Evolutionary conservation across 2,888 invertebrate species (phyloP).

Genomic region (Polyommatus iphigenia): DNA sequence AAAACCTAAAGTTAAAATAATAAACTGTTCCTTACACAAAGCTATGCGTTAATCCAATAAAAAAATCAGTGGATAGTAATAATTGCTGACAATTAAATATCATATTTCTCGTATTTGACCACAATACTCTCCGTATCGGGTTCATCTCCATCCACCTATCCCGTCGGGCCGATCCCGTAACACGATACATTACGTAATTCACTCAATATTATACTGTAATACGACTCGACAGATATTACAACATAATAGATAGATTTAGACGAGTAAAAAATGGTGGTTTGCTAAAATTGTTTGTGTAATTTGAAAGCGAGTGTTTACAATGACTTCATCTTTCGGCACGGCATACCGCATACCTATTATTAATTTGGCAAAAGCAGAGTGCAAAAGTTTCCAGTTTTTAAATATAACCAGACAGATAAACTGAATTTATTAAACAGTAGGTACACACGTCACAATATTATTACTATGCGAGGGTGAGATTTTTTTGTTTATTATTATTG

Average conservation of each 20-base stretch:
- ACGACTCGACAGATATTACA: slow-evolving; percentile 18
- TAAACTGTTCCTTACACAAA: too few species aligned
- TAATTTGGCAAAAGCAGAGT: too few species aligned
- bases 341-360: too few species aligned
- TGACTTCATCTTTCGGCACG: too few species aligned
- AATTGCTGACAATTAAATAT: slow-evolving; percentile 23
- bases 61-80: background rate
- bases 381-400: too few species aligned
- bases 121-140: slow-evolving; percentile 21
- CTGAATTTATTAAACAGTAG: too few species aligned
- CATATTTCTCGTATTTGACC: slow-evolving; percentile 25
- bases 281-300: background rate
- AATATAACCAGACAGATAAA: too few species aligned
- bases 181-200: slow-evolving; percentile 22
- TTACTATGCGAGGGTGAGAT: too few species aligned
- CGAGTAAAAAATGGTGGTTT: background rate
- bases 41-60: background rate
- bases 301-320: background rate
- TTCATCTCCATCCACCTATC: background rate
- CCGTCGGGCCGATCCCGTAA: background rate
- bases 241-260: background rate
- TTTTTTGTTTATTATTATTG: too few species aligned
- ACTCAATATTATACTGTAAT: slow-evolving; percentile 25
- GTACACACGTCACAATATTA: too few species aligned
- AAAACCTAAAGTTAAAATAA: too few species aligned